phyloP scores from a whole-genome alignment of 2,797 vertebrate genomes.

The Tapera naevia region DNA sequence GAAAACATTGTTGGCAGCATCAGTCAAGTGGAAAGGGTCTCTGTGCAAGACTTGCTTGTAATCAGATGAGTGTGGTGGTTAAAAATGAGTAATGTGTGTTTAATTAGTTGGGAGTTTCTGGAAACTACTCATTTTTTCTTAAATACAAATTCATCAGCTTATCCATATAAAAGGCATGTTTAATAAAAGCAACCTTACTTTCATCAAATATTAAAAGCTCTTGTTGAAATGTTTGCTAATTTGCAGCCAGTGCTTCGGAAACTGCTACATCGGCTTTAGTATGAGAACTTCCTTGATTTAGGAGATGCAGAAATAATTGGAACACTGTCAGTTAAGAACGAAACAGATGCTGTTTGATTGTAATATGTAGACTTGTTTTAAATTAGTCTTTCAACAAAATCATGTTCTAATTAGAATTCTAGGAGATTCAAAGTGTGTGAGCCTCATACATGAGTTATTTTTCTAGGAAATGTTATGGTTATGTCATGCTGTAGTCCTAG shows the following conservation, averaged over 20 bases:
- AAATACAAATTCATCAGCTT: not conserved
- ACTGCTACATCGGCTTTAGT: not conserved
- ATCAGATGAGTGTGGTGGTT: not conserved
- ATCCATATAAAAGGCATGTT: not conserved
- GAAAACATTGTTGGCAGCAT: not conserved
- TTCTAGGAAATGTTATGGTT: not conserved
- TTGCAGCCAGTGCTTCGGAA: not conserved
- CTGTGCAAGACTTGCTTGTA: not conserved
- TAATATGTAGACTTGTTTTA: not conserved
- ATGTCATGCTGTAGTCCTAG: not conserved
- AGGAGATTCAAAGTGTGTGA: not conserved
- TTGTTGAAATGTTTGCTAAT: not conserved
- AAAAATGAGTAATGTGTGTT: not conserved
- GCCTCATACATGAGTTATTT: not conserved
- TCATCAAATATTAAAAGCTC: not conserved
- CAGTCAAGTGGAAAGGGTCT: not conserved
- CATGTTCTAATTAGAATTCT: not conserved
- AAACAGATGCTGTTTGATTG: not conserved
- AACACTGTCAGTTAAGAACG: not conserved
- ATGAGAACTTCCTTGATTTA: not conserved
- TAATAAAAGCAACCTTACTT: not conserved
- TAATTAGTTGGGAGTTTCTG: slow-evolving; percentile 15
- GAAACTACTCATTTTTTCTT: not conserved
- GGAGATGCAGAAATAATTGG: not conserved
- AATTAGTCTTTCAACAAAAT: not conserved